Evolutionary conservation across 2,113 vertebrate species (phyloP).

Genomic region (Petaurus breviceps): DNA sequence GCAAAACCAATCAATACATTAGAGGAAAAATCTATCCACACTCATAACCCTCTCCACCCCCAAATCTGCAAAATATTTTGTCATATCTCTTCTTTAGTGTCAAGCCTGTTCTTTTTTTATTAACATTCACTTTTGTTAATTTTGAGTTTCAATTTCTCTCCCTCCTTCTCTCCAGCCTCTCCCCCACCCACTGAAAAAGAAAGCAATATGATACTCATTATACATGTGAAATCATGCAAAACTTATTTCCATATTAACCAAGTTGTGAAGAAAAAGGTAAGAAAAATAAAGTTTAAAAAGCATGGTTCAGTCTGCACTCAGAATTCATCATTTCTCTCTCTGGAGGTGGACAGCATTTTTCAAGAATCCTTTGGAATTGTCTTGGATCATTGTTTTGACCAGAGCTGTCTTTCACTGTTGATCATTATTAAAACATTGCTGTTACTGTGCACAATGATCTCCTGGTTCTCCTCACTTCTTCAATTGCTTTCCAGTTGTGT

Average conservation of each 20-base stretch:
- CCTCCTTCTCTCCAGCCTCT: neutral
- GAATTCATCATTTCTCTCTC: neutral
- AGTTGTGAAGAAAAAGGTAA: neutral
- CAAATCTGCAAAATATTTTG: no score
- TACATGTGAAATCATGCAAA: neutral
- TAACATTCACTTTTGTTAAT: neutral
- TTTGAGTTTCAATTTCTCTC: neutral
- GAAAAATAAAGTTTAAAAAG: neutral
- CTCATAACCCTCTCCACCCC: no score
- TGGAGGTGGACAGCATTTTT: neutral
- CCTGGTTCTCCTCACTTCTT: neutral
- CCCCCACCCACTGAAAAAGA: neutral
- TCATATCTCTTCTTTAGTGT: no score
- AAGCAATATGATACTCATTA: neutral
- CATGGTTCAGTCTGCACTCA: neutral
- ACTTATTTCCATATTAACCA: neutral
- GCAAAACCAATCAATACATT: no score
- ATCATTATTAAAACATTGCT: neutral
- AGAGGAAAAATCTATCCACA: no score
- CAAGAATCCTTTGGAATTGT: neutral
- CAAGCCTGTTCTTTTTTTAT: neutral
- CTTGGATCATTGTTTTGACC: neutral
- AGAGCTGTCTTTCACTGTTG: neutral
- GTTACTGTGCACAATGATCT: neutral
- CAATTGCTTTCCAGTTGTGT: no score